Evolutionary conservation across 2,113 vertebrate genomes (phyloP), one percentile per base, ranked within the genome.

Genomic region (Gasterosteus nipponicus): DNA sequence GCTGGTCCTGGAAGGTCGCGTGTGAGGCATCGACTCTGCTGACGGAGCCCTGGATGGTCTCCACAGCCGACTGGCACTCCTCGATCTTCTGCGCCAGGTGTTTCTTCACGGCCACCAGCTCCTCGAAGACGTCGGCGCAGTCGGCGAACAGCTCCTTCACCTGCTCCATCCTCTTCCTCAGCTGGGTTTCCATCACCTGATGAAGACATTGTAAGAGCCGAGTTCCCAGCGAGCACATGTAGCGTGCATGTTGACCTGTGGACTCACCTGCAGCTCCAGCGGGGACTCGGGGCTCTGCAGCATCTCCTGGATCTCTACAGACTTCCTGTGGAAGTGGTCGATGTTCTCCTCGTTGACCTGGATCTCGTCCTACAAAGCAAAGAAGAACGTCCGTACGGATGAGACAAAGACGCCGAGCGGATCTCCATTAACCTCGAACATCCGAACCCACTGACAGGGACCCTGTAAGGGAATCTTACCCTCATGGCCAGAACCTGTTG

Each of bases 251-350:
- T 54, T 1, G 19, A 11, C 18, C 14, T 6, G 2, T 16, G 26
- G 33, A 19, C 73, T 72, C 85, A 98, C 97, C 96, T 99, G 97
- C 0, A 99, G 91, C 81, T 99, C 97, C 73, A 98, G 86, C 0
- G 96, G 96, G 59, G 95, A 82, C 73, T 99, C 98, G 82, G 89
- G 93, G 88, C 93, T 94, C 73, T 96, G 95, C 76, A 99, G 93
- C 80, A 98, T 94, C 80, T 94, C 84, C 72, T 99, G 95, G 89
- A 99, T 97, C 87, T 97, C 96, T 14, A 78, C 77, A 42, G 95
- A 91, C 1, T 95, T 97, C 89, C 59, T 94, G 73, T 94, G 94
- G 84, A 98, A 97, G 76, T 94, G 95, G 58, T 95, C 91, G 3
- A 96, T 71, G 72, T 95, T 95, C 68, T 96, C 92, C 78, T 98